These are phyloP conservation scores for Delphinapterus leucas DNA, from an alignment of 2,113 vertebrate genomes.

Conservation along the genomic window DNA sequence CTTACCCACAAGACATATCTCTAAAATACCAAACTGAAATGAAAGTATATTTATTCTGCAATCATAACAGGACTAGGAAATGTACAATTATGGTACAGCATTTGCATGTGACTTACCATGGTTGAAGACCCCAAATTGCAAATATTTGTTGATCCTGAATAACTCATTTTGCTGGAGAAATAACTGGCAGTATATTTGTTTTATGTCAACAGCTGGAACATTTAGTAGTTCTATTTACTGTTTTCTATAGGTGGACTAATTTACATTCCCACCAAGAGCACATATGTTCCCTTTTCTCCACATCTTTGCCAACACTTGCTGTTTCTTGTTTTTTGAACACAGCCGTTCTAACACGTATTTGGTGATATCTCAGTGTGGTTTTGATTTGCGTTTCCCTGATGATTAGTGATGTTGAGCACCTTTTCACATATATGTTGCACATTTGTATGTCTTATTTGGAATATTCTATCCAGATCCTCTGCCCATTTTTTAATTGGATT, in stretches of 20 bases:
- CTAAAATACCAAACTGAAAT: slow-evolving; percentile 75
- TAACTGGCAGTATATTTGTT: no score
- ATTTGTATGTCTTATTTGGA: not conserved
- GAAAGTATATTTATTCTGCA: slow-evolving; percentile 70
- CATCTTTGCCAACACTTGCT: not conserved
- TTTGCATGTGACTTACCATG: not conserved
- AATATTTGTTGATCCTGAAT: no score
- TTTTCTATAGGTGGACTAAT: not conserved
- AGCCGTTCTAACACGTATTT: no score
- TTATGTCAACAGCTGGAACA: not conserved
- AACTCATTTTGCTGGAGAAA: no score
- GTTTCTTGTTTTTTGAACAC: not conserved
- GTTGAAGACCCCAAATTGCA: no score
- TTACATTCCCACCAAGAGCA: not conserved
- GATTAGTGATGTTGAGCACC: not conserved
- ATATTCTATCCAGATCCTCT: not conserved
- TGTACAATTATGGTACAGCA: slow-evolving; percentile 57
- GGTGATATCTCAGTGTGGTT: no score
- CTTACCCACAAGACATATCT: slow-evolving; percentile 55
- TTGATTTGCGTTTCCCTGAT: not conserved
- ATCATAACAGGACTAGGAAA: slow-evolving; percentile 62
- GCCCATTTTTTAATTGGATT: no score
- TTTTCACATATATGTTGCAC: not conserved
- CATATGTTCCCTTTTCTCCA: not conserved
- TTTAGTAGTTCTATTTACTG: not conserved